phyloP scores from a whole-genome alignment of 2,113 vertebrate genomes.

The Corapipo altera region DNA sequence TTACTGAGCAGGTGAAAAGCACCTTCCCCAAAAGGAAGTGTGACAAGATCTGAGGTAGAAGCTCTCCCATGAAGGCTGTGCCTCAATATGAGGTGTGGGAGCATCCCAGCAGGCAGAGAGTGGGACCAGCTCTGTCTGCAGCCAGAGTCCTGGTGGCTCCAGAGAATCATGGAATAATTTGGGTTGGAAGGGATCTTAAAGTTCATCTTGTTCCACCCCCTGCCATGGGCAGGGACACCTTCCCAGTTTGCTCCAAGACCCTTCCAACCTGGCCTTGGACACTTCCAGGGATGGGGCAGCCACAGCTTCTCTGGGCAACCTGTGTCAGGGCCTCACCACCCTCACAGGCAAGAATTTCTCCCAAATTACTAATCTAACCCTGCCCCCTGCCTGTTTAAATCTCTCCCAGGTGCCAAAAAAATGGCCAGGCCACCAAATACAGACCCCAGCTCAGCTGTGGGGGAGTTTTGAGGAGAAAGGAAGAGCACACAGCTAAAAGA shows the following conservation, averaged over 20 bases:
- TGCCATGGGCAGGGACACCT: not conserved
- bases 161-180: not conserved
- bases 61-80: accelerated
- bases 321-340: not conserved
- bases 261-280: accelerated
- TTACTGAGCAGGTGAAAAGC: not conserved
- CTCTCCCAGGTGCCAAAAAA: not conserved
- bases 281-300: not conserved
- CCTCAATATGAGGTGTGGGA: not conserved
- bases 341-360: not conserved
- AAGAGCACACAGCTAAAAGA: not conserved
- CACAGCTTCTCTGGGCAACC: not conserved
- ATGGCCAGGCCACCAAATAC: not conserved
- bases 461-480: not conserved
- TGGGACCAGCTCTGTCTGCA: not conserved
- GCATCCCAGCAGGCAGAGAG: not conserved
- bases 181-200: not conserved
- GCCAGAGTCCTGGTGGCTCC: not conserved
- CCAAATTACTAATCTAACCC: not conserved
- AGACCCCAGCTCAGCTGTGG: not conserved
- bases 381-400: not conserved
- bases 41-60: not conserved
- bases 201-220: accelerated
- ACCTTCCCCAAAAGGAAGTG: not conserved
- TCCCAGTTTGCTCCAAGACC: accelerated